Conservation (phyloP, 2,797 vertebrate genomes). For the Calcarius lapponicus region DNA sequence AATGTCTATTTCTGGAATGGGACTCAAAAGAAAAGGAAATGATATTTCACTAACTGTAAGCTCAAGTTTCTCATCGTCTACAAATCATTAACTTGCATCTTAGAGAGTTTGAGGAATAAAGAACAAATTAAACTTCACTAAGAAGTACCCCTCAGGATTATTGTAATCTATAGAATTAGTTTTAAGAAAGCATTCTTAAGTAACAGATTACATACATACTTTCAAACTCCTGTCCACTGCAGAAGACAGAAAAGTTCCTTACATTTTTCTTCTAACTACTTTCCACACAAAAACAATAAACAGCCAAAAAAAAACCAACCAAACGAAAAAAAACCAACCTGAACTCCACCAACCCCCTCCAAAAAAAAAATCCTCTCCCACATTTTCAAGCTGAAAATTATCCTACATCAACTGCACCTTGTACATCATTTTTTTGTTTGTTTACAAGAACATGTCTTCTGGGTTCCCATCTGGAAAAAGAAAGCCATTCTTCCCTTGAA, state of each 20-base stretch:
- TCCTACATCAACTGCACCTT: neutral
- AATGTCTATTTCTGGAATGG: neutral
- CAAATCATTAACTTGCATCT: neutral
- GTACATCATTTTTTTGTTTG: neutral
- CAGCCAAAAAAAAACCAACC: neutral
- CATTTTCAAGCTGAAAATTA: neutral
- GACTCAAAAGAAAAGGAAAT: neutral
- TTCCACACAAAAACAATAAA: neutral
- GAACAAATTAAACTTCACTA: neutral
- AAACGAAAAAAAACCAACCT: too few relatives aligned
- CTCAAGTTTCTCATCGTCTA: neutral
- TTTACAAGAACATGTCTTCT: neutral
- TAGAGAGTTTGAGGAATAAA: neutral
- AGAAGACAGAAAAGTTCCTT: neutral
- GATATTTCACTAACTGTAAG: neutral
- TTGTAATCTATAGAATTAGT: neutral
- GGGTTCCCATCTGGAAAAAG: neutral
- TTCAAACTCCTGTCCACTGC: neutral
- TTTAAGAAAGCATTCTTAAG: neutral
- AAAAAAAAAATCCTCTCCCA: neutral
- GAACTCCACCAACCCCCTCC: neutral
- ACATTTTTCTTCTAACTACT: neutral
- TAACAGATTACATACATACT: neutral
- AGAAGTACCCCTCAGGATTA: neutral
- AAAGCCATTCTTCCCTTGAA: neutral